These are phyloP conservation scores for Meiosimyza decipiens DNA, from an alignment of 2,888 invertebrate genomes.

Conservation along the genomic window DNA sequence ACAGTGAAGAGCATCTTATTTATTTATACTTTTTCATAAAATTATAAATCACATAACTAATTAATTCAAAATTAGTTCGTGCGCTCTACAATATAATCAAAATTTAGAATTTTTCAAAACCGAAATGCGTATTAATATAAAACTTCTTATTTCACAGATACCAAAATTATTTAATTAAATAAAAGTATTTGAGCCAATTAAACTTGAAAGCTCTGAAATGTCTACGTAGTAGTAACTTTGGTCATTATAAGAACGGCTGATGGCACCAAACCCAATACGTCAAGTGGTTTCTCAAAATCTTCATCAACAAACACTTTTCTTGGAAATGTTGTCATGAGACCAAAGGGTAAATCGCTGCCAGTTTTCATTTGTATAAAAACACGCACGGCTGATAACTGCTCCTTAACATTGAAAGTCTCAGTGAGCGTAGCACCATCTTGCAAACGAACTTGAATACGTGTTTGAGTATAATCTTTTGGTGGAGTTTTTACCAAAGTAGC, in stretches of 20 bases:
- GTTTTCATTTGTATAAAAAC: slow-evolving; percentile 86
- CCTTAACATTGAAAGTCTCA: slow-evolving; percentile 85
- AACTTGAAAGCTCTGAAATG: not conserved
- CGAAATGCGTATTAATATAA: no score
- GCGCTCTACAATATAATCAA: no score
- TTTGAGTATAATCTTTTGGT: slow-evolving; percentile 74
- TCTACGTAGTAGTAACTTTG: slow-evolving; percentile 62
- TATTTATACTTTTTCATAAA: no score
- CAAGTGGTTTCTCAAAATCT: slow-evolving; percentile 90
- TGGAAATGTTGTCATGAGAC: slow-evolving; percentile 92
- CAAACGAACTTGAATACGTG: slow-evolving; percentile 81
- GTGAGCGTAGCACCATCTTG: slow-evolving; percentile 79
- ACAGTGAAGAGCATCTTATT: slow-evolving; percentile 2
- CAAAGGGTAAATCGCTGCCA: slow-evolving; percentile 79
- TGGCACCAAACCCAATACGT: slow-evolving; percentile 85
- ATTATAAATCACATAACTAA: no score
- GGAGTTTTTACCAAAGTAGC: slow-evolving; percentile 47
- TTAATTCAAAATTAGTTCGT: no score
- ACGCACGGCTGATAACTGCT: slow-evolving; percentile 90
- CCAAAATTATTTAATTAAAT: no score
- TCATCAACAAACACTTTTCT: slow-evolving; percentile 85
- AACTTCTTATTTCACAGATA: no score
- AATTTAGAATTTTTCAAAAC: no score
- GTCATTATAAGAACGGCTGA: slow-evolving; percentile 85
- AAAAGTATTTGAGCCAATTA: no score